Evolutionary conservation across 1,140 invertebrate species (phyloP).

Genomic region (Tribolium castaneum): DNA sequence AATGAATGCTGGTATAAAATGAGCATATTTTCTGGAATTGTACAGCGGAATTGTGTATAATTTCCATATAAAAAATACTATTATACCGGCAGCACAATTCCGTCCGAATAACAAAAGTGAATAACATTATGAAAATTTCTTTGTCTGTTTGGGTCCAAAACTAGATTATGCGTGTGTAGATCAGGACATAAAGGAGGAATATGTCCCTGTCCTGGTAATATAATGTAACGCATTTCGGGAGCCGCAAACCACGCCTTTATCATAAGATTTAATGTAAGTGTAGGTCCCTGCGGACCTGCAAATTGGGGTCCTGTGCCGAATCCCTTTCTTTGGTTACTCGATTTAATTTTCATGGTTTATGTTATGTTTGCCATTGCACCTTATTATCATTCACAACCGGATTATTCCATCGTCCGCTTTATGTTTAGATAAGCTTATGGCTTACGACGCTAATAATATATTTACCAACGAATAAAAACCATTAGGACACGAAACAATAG

Average conservation of each 20-base stretch:
- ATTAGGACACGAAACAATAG: slow-evolving; percentile 14
- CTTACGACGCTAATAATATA: slow-evolving; percentile 5
- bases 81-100: background rate
- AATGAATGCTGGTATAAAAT: background rate
- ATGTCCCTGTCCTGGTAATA: slow-evolving; percentile 42
- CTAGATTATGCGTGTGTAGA: slow-evolving; percentile 44
- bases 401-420: slow-evolving; percentile 31
- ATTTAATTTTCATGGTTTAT: slow-evolving; percentile 46
- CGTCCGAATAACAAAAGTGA: slow-evolving; percentile 32
- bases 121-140: slow-evolving; percentile 43
- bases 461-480: slow-evolving; percentile 8
- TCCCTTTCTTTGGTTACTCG: slow-evolving; percentile 38
- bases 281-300: slow-evolving; percentile 39
- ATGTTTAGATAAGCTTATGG: background rate
- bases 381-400: slow-evolving; percentile 40
- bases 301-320: slow-evolving; percentile 41
- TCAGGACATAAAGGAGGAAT: slow-evolving; percentile 40
- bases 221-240: slow-evolving; percentile 39
- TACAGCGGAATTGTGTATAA: background rate
- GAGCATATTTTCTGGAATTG: background rate
- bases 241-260: slow-evolving; percentile 46
- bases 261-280: slow-evolving; percentile 46
- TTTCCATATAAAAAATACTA: slow-evolving; percentile 32
- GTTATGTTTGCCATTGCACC: slow-evolving; percentile 39
- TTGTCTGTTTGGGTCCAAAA: slow-evolving; percentile 39